phyloP scores from a whole-genome alignment of 1,140 invertebrate species.

The Drosophila grimshawi region DNA sequence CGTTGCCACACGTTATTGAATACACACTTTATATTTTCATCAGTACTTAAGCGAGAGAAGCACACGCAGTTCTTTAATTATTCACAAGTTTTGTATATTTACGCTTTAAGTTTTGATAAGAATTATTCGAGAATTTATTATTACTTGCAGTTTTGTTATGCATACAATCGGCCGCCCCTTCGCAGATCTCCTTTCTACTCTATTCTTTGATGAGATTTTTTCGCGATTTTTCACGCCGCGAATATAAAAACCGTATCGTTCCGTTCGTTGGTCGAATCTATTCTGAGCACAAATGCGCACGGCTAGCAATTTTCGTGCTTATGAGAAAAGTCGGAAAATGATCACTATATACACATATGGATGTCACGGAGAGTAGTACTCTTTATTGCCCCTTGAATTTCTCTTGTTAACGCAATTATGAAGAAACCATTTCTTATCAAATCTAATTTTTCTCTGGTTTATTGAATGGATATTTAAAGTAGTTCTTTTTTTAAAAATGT shows the following conservation, averaged over 20 bases:
- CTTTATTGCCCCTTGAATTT: constrained; percentile 16
- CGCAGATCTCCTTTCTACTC: constrained; percentile 29
- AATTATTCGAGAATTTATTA: constrained; percentile 56
- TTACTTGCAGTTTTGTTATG: constrained; percentile 79
- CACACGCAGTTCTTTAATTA: constrained; percentile 18
- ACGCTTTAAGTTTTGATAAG: constrained; percentile 43
- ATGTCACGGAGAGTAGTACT: constrained; percentile 30
- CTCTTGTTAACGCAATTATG: background rate
- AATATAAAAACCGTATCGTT: constrained; percentile 53
- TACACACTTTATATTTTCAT: constrained; percentile 62
- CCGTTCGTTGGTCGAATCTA: constrained; percentile 72
- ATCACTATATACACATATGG: constrained; percentile 61
- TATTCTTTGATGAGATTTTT: constrained; percentile 33
- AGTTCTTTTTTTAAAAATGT: constrained; percentile 1
- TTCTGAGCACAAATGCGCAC: constrained; percentile 63
- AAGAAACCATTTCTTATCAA: background rate
- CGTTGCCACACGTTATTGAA: constrained; percentile 61
- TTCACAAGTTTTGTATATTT: constrained; percentile 31
- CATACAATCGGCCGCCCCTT: constrained; percentile 47
- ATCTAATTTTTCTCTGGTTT: background rate
- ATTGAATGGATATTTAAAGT: background rate
- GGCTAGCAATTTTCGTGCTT: constrained; percentile 49
- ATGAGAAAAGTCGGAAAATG: constrained; percentile 46
- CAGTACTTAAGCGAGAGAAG: constrained; percentile 5
- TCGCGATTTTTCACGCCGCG: constrained; percentile 60